Conservation (phyloP, 53 echinoderm and acorn worm species). For the Antedon mediterranea region DNA sequence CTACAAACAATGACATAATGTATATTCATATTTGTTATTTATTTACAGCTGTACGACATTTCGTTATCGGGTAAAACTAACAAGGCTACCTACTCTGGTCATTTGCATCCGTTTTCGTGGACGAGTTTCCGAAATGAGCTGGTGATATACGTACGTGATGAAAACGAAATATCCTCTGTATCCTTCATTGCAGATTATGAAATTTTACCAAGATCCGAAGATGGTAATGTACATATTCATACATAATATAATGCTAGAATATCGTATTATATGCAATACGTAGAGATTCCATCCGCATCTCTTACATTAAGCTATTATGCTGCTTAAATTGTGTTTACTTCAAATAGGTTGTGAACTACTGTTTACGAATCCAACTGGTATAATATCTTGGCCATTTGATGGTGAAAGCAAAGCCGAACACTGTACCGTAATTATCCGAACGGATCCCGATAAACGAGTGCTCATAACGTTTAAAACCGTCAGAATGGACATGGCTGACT, state of each 20-base stretch:
- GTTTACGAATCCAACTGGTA: constrained; percentile 9
- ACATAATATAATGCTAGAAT: too few species aligned
- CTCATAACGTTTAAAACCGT: constrained; percentile 28
- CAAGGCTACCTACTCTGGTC: constrained; percentile 19
- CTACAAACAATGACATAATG: too few species aligned
- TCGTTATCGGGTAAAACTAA: not conserved
- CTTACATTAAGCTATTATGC: too few species aligned
- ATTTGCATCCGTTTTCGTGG: constrained; percentile 20
- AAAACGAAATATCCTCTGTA: constrained; percentile 14
- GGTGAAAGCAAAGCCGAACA: constrained; percentile 14
- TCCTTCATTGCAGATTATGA: constrained; percentile 35
- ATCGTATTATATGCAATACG: too few species aligned
- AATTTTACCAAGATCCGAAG: constrained; percentile 15
- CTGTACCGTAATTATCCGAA: constrained; percentile 37
- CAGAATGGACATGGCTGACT: constrained; percentile 11
- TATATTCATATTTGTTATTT: too few species aligned
- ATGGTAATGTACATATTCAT: not conserved
- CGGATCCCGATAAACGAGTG: constrained; percentile 22
- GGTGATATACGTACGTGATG: constrained; percentile 22
- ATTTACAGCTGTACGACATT: not conserved
- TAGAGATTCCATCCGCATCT: too few species aligned
- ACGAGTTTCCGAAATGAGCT: constrained; percentile 22
- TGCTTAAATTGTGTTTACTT: not conserved
- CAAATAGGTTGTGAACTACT: constrained; percentile 39
- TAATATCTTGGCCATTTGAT: constrained; percentile 18